Base-by-base conservation (phyloP, 2,888 invertebrate genomes). In the Tiphia femorata region DNA sequence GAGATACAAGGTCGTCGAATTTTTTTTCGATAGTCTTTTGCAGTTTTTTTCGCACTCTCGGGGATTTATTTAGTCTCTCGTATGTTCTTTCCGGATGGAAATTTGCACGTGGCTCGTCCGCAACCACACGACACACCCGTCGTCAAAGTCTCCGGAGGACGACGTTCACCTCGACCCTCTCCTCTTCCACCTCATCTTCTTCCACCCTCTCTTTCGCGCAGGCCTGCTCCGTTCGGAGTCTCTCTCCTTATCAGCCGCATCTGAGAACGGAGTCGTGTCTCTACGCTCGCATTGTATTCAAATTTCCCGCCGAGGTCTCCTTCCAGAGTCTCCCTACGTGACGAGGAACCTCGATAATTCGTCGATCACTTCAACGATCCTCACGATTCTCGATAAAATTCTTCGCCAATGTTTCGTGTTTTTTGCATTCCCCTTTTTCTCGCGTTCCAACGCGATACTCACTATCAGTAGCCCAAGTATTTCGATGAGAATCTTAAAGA, bases 251-350 rank as follows among this genome's bases (percentile, higher is more conserved):
- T 47, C 25, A 5, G 19, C 8, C 17, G 17, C 16, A 44, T 44
- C 30, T 44, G 30, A 14, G 44, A 46, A 27, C 16, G 33, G 25
- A 51, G 60, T 66, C 64, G 58, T n/a, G n/a, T n/a, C n/a, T n/a
- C 53, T 49, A n/a, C n/a, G 42, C 40, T 16, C 37, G 58, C 64
- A 73, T 73, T 73, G 68, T 70, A 73, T 73, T 73, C 72, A 69
- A 73, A 73, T 72, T 42, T 33, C 14, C 23, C 35, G 14, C 14
- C 43, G 35, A 49, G 51, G 48, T 29, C 29, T 7, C 23, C 10
- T 8, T 44, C 33, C 4, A 3, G 19, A 37, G 42, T 54, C 40
- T 17, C 44, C 14, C 29, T 37, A 44, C 52, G 56, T 53, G 55
- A 52, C 51, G 40, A 41, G 51, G 40, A 49, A 62, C 19, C 30